Evolutionary conservation across 2,888 invertebrate genomes (phyloP), one percentile per base, ranked within the genome.

Genomic region (Aethes cnicana): DNA sequence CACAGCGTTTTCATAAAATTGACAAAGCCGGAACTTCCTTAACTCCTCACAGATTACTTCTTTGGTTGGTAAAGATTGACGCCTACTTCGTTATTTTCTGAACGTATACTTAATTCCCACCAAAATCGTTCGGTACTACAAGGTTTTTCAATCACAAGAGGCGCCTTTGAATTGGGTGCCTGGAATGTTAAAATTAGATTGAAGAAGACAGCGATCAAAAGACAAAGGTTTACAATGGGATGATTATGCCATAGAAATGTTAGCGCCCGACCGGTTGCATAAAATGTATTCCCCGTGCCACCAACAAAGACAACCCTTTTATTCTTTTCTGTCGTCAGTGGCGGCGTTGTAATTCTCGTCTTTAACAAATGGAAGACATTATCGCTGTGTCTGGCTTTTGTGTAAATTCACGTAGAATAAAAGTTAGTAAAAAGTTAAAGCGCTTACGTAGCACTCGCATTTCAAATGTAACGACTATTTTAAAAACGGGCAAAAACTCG

Each of bases 341-440:
- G 66, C 70, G 69, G 70, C 69, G 71, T 75, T 72, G 77, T 82
- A 84, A 83, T 83, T 84, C 82, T 77, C 77, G 74, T 82, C 82
- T 81, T 76, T 84, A 84, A 84, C 80, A 83, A 84, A 84, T 84
- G 84, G 81, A 80, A 81, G 83, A 83, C 81, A 84, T 84, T 85
- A 84, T 82, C 84, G 77, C 77, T 69, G 73, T 67, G 77, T 72
- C 76, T 81, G 80, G 79, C 81, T 82, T 84, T 84, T 83, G 80
- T 79, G 77, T 81, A 83, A 84, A 84, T 85, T 84, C 80, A 78
- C 77, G 80, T 79, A 74, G 75, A 80, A 83, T 81, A 75, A 81
- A 81, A 78, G 75, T 81, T 76, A 69, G 74, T 72, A 77, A 81
- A 83, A 80, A 77, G 77, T 79, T 78, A 77, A 83, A 76, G 69